These are phyloP conservation scores for Pycnonotus jocosus DNA, from an alignment of 2,113 vertebrate genomes.

Conservation along the genomic window DNA sequence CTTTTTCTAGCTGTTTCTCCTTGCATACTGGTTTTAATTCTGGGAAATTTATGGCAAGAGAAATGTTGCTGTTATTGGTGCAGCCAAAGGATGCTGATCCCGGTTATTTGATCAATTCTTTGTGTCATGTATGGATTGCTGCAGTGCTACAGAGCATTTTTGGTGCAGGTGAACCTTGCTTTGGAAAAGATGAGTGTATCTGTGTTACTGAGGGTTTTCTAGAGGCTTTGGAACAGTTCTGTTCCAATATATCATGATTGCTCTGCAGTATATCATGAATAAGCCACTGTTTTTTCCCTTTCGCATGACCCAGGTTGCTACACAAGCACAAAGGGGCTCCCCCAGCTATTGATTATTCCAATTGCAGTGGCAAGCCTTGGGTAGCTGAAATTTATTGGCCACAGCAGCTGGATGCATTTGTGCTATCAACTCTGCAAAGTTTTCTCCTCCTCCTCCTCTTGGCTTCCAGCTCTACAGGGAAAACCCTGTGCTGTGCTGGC, in stretches of 20 bases:
- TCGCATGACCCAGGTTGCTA: not conserved
- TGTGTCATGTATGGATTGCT: not conserved
- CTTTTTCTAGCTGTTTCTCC: not conserved
- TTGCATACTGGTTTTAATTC: not conserved
- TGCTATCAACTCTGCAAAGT: not conserved
- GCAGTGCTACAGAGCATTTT: accelerated
- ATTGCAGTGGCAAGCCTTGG: not conserved
- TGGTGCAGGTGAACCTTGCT: too few relatives aligned
- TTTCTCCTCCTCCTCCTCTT: not conserved
- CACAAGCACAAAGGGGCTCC: not conserved
- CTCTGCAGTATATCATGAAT: not conserved
- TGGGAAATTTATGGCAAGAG: too few relatives aligned
- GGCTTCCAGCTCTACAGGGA: accelerated
- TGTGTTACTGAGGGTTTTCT: not conserved
- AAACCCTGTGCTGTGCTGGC: not conserved
- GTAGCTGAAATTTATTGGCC: not conserved
- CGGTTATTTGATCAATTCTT: not conserved
- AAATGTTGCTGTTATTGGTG: not conserved
- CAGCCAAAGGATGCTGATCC: not conserved
- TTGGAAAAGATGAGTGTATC: not conserved
- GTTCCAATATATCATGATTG: not conserved
- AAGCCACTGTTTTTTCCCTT: not conserved
- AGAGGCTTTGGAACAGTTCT: not conserved
- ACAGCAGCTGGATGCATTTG: not conserved
- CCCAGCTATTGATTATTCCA: not conserved